phyloP scores from a whole-genome alignment of 2,888 invertebrate genomes.

The Drosophila hamatofila region DNA sequence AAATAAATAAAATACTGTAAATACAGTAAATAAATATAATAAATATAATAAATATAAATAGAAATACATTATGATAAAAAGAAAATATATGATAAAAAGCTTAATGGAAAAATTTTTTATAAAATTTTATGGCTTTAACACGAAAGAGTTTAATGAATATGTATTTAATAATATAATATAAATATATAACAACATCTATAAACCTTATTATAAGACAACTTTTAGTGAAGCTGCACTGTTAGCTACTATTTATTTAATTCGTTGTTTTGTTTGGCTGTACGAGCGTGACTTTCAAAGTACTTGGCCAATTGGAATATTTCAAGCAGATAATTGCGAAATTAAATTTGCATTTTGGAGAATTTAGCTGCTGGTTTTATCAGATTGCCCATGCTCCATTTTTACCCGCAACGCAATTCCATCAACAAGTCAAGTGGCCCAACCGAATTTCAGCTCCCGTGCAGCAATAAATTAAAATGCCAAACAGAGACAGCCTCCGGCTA shows the following conservation, averaged over 20 bases:
- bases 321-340: slow-evolving; percentile 39
- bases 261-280: slow-evolving; percentile 3
- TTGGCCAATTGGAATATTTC: slow-evolving; percentile 28
- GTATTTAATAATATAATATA: no score
- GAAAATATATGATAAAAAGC: no score
- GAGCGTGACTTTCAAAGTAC: slow-evolving; percentile 13
- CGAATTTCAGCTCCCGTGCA: slow-evolving; percentile 23
- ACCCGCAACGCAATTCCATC: slow-evolving; percentile 20
- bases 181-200: no score
- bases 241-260: slow-evolving; percentile 11
- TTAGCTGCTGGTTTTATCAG: slow-evolving; percentile 13
- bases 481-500: slow-evolving; percentile 15
- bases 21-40: no score
- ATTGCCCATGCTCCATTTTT: slow-evolving; percentile 18
- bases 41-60: no score
- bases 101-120: no score
- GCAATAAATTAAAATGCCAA: slow-evolving; percentile 31
- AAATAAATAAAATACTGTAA: neutral
- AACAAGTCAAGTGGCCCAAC: slow-evolving; percentile 42
- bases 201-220: no score
- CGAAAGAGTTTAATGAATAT: no score
- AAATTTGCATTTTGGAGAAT: slow-evolving; percentile 19
- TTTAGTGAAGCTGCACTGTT: slow-evolving; percentile 7
- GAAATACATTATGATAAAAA: no score
- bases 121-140: no score